These are phyloP conservation scores for Drosophila histrio DNA, from an alignment of 2,888 invertebrate species.

Conservation along the genomic window DNA sequence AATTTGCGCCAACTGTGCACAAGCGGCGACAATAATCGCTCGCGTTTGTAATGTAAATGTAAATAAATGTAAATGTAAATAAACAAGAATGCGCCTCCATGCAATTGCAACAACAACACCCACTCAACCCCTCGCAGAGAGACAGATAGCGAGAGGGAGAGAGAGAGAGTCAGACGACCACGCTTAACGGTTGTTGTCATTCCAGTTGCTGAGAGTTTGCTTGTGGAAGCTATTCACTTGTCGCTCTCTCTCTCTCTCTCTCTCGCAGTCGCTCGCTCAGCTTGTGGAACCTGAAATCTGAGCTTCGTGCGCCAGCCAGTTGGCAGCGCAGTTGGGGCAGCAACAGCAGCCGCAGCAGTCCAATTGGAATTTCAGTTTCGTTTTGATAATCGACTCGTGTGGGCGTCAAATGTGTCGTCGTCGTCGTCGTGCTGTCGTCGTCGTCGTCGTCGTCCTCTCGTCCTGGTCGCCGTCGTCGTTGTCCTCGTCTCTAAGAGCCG, in stretches of 20 bases:
- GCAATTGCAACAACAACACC: slow-evolving; percentile 32
- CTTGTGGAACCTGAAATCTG: slow-evolving; percentile 68
- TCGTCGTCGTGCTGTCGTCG: slow-evolving; percentile 34
- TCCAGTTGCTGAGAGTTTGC: slow-evolving; percentile 50
- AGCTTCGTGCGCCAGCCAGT: slow-evolving; percentile 67
- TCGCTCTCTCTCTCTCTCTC: slow-evolving; percentile 2
- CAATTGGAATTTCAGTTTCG: slow-evolving; percentile 62
- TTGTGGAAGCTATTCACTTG: slow-evolving; percentile 52
- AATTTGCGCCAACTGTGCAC: slow-evolving; percentile 55
- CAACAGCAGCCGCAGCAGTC: slow-evolving; percentile 45
- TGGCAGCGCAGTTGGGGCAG: slow-evolving; percentile 48
- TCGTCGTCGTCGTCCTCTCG: slow-evolving; percentile 36
- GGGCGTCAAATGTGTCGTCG: slow-evolving; percentile 55
- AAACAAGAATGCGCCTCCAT: slow-evolving; percentile 68
- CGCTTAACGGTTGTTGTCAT: slow-evolving; percentile 53
- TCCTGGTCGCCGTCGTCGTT: slow-evolving; percentile 13
- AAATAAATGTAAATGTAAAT: slow-evolving; percentile 71
- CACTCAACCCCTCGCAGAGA: slow-evolving; percentile 19
- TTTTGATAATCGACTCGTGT: slow-evolving; percentile 68
- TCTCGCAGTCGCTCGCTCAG: neutral
- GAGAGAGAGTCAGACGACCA: slow-evolving; percentile 9
- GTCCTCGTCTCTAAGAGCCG: slow-evolving; percentile 22
- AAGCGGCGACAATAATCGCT: slow-evolving; percentile 59
- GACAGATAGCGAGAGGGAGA: neutral
- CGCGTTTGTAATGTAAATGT: slow-evolving; percentile 69